Evolutionary conservation across 2,113 vertebrate species (phyloP), one percentile per base, ranked within the genome.

Genomic region (Crypturellus undulatus): DNA sequence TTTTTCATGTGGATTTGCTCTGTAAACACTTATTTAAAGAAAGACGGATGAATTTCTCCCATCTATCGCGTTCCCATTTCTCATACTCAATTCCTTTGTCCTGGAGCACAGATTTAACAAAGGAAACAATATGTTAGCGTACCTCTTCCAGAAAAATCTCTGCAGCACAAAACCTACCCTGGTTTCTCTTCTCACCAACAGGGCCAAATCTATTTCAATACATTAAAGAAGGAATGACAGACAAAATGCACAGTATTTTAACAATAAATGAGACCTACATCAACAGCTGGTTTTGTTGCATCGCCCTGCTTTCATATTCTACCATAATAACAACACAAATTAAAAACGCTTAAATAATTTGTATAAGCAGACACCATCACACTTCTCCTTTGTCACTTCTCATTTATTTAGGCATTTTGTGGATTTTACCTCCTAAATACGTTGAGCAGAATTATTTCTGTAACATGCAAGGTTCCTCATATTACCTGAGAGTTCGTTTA

Each of bases 1-100:
- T 32, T 91, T 93, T 87, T 59, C 95, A 70, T 30, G 70, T 63
- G 82, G 32, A 83, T 77, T 87, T 88, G 40, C 36, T 49, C 59
- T 49, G 59, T 25, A 79, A 96, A 78, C 25, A 79, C 76, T 24
- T 56, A 32, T 30, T 88, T 64, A 69, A 68, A 38, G 43, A 3
- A 17, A 47, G 75, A 34, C 30, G 59, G 22, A 40, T 34, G 45
- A 89, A 84, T 82, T 56, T 79, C 79, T 81, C 54, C 75, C 38
- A 42, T 13, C 42, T 42, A 36, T 56, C 70, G 56, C 65, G 47
- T 58, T n/a, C 42, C 54, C 43, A 52, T 7, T 68, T 38, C 20
- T 47, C 51, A 12, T 68, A 56, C 26, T 78, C 76, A n/a, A 32
- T 45, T 45, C 72, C 30, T 26, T 32, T 79, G 75, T 64, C 45